Conservation (phyloP, 2,797 vertebrate species). For the Darevskia mixta region DNA sequence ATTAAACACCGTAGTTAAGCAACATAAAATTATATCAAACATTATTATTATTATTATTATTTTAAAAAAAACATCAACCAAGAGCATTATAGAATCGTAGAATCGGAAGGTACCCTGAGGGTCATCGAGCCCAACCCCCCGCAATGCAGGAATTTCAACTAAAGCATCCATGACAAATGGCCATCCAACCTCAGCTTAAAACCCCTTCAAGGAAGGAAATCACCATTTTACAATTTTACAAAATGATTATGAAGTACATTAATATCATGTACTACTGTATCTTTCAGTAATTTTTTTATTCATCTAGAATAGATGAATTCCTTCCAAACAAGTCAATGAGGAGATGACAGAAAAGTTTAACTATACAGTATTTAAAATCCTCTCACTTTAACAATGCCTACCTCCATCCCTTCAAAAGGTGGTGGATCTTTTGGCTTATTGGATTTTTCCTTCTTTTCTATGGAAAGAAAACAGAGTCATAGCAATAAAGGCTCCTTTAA, state of each 20-base stretch:
- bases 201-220: not conserved
- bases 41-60: no score
- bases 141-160: no score
- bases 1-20: not conserved
- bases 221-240: not conserved
- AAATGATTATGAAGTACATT: not conserved
- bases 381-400: slow-evolving; percentile 65
- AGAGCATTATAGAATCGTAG: no score
- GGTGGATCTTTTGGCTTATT: slow-evolving; percentile 87
- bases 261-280: no score
- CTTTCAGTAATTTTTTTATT: no score
- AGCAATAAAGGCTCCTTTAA: not conserved
- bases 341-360: slow-evolving; percentile 24
- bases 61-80: no score
- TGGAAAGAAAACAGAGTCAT: slow-evolving; percentile 46
- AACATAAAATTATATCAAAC: slow-evolving; percentile 4
- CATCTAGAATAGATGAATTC: not conserved
- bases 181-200: not conserved
- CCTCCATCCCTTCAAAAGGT: slow-evolving; percentile 91
- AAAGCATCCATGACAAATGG: no score
- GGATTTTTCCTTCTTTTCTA: slow-evolving; percentile 88
- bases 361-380: not conserved
- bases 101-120: no score
- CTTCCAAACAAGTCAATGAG: rapidly evolving
- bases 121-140: no score